phyloP scores from a whole-genome alignment of 2,113 vertebrate species.

The Syngnathus scovelli region DNA sequence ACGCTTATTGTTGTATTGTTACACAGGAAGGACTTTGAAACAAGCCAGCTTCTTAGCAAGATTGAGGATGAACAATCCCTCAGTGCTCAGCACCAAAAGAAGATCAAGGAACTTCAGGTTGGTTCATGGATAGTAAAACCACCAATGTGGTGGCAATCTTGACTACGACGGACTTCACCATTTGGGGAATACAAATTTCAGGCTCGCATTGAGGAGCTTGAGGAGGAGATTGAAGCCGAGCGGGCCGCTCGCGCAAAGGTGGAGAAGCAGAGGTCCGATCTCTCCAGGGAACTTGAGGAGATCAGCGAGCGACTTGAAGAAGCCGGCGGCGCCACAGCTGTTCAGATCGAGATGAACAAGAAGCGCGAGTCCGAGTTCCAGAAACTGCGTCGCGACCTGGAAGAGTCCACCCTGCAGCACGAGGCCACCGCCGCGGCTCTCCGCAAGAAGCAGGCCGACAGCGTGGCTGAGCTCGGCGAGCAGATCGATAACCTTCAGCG shows the following conservation, averaged over 20 bases:
- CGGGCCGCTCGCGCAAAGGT: slow-evolving; percentile 78
- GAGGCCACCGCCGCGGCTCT: slow-evolving; percentile 79
- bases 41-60: slow-evolving; percentile 75
- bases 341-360: slow-evolving; percentile 89
- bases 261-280: slow-evolving; percentile 80
- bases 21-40: slow-evolving; percentile 82
- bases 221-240: slow-evolving; percentile 89
- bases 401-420: slow-evolving; percentile 86
- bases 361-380: slow-evolving; percentile 85
- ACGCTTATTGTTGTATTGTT: not conserved
- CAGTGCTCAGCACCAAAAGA: slow-evolving; percentile 76
- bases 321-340: slow-evolving; percentile 81
- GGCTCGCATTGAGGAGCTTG: slow-evolving; percentile 74
- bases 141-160: not conserved
- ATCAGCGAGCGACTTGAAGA: slow-evolving; percentile 83
- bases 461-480: slow-evolving; percentile 82
- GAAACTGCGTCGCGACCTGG: slow-evolving; percentile 77
- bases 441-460: slow-evolving; percentile 84
- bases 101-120: slow-evolving; percentile 82
- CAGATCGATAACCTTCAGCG: slow-evolving; percentile 89
- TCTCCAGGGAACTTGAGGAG: slow-evolving; percentile 84
- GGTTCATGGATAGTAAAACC: not conserved
- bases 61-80: slow-evolving; percentile 80
- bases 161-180: not conserved
- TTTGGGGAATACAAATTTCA: not conserved